Conservation (phyloP, 2,113 vertebrate genomes). For the Pseudorectes ferrugineus region DNA sequence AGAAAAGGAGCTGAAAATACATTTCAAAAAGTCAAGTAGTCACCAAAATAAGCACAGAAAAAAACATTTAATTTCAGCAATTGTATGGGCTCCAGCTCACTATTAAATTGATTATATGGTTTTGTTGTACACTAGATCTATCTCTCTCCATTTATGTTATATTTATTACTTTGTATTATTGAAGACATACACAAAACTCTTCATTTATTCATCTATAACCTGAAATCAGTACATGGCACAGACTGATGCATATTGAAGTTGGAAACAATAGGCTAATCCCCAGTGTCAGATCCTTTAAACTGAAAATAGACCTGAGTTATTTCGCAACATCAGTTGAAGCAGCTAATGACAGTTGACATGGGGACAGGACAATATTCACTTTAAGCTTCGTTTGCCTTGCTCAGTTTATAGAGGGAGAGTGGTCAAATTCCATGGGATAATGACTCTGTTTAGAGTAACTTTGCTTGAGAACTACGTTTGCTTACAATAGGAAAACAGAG, state of each 20-base stretch:
- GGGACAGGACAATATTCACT: background rate
- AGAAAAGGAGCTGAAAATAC: background rate
- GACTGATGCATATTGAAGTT: background rate
- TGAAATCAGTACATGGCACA: background rate
- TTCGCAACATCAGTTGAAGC: background rate
- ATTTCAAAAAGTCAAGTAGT: background rate
- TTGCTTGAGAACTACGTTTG: background rate
- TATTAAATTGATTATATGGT: background rate
- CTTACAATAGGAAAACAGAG: background rate
- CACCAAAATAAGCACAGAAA: background rate
- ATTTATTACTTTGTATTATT: background rate
- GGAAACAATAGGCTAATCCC: background rate
- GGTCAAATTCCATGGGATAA: background rate
- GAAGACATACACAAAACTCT: background rate
- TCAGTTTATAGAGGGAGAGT: background rate
- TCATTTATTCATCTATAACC: background rate
- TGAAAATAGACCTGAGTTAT: background rate
- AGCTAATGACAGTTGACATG: background rate
- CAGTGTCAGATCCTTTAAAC: background rate
- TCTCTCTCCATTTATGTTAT: background rate
- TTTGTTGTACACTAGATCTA: background rate
- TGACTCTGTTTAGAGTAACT: background rate
- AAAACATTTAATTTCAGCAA: background rate
- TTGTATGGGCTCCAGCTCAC: background rate
- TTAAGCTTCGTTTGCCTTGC: background rate